Conservation (phyloP, 1,140 invertebrate species). For the Reticulitermes speratus region DNA sequence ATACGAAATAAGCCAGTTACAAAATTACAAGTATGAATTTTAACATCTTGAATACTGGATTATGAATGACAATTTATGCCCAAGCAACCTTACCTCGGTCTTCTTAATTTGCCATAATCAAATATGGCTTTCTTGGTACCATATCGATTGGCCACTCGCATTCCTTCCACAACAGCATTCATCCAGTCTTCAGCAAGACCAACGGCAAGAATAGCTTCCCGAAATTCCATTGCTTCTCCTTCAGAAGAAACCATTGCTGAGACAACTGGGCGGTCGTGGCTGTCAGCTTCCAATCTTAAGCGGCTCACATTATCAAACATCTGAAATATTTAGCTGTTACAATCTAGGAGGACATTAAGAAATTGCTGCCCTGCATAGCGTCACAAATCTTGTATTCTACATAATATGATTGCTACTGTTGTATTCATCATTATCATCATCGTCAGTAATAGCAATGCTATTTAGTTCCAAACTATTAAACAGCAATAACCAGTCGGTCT, state of each 20-base stretch:
- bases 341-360: no score
- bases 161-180: constrained; percentile 77
- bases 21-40: no score
- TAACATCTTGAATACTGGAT: no score
- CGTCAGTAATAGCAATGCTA: no score
- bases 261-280: constrained; percentile 60
- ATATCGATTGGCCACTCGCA: constrained; percentile 79
- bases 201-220: constrained; percentile 56
- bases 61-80: no score
- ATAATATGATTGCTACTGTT: no score
- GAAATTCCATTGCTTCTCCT: constrained; percentile 83
- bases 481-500: no score
- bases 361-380: no score
- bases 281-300: constrained; percentile 63
- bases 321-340: constrained; percentile 42
- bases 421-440: no score
- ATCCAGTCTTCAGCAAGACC: constrained; percentile 89
- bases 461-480: no score
- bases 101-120: constrained; percentile 74
- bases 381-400: no score
- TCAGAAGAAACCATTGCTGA: constrained; percentile 83
- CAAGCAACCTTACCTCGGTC: constrained; percentile 49
- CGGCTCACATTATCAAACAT: constrained; percentile 90
- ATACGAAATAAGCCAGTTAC: no score
- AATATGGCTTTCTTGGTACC: constrained; percentile 86